These are phyloP conservation scores for Mimachlamys varia DNA, from an alignment of 2,888 invertebrate genomes.

Conservation along the genomic window DNA sequence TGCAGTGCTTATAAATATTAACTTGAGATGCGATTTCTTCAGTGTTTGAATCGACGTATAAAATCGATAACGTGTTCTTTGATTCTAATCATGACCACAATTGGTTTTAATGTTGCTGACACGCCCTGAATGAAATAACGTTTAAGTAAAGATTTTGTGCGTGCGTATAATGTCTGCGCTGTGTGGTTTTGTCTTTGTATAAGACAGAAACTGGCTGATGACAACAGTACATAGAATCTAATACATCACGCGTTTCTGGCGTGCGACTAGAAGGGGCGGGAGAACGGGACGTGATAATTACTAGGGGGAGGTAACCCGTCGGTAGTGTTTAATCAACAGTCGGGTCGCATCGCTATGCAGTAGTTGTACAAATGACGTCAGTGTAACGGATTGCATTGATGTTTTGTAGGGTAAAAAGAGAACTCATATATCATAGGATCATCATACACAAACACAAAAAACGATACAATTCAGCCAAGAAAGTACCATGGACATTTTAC, in stretches of 20 bases:
- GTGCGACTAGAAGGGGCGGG: background rate
- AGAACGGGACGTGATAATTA: background rate
- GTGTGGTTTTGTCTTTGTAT: background rate
- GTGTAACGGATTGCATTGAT: no score
- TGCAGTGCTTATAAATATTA: background rate
- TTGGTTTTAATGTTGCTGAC: background rate
- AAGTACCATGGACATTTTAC: no score
- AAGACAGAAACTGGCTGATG: background rate
- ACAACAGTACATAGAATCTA: background rate
- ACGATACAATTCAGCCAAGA: no score
- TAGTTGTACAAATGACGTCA: no score
- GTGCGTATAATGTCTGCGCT: background rate
- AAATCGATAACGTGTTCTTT: slow-evolving; percentile 24
- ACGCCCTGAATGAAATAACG: background rate
- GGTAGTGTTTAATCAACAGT: no score
- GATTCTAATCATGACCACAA: background rate
- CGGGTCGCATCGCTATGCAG: no score
- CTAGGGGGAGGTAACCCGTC: background rate
- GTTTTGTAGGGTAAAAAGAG: no score
- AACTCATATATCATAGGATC: no score
- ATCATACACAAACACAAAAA: no score
- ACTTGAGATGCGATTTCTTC: background rate
- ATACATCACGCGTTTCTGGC: background rate
- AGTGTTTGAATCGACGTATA: background rate
- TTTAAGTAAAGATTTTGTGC: background rate